Evolutionary conservation across 2,113 vertebrate species (phyloP), one percentile per base, ranked within the genome.

Genomic region (Bombycilla garrulus): DNA sequence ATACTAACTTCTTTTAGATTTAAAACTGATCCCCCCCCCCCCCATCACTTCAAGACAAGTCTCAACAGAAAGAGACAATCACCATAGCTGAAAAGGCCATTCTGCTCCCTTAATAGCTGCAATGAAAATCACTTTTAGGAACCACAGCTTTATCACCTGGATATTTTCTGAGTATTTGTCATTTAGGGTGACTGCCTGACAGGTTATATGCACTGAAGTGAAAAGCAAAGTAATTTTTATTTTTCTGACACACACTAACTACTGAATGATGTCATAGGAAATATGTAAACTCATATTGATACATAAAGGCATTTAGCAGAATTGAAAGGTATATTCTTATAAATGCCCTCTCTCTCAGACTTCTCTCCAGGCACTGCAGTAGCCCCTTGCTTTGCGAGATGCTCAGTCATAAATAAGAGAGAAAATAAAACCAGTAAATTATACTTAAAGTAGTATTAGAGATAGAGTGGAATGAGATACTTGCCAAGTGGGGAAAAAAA

Each of bases 371-470:
- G 31, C 25, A 40, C 58, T 58, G 12, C 4, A 10, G 64, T 25
- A 50, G 74, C 9, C 24, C 65, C 31, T 80, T 80, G 24, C 50
- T 86, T 79, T 78, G 54, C 0, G 1, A 53, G 56, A 77, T 57
- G 79, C 40, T 76, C 86, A 74, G 64, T n/a, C 21, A 3, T 83
- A 96, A 95, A 88, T 73, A 86, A 94, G 56, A 70, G 83, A 81
- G 74, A 93, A 94, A 96, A 94, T 93, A 92, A 95, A 94, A 70
- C 45, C 76, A 83, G 80, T 90, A 94, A 95, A 94, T 72, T 45
- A 92, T 81, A 86, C 93, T 94, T 95, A 74, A 95, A 94, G 92
- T 61, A 93, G 86, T 67, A 90, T 94, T 90, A 92, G 42, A 85
- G 62, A 87, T 11, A 50, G 47, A 86, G 80, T 64, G 85, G 88